A percentile compares a stretch with the other conserved stretches of the same genome.
Conservation (phyloP, 2,888 invertebrate species). For the Harpalus rufipes region DNA sequence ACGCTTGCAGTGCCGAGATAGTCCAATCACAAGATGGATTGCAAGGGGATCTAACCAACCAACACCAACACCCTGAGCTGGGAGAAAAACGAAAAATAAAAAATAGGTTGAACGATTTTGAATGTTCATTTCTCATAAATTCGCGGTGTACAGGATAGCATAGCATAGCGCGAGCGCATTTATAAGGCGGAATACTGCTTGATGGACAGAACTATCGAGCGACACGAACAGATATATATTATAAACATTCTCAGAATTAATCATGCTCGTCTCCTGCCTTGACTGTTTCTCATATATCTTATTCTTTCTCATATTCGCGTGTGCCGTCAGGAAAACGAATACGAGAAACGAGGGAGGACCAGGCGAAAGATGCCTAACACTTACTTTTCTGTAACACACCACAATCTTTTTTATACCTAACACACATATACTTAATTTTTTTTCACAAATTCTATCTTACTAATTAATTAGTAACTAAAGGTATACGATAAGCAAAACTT, state of each 20-base stretch:
- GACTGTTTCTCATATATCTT: conserved; percentile 66
- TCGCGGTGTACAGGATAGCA: conserved; percentile 67
- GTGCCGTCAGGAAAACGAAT: conserved; percentile 43
- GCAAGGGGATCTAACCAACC: conserved; percentile 66
- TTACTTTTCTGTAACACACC: background rate
- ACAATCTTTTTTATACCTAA: background rate
- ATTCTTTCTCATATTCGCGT: conserved; percentile 63
- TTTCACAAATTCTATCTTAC: too few species aligned
- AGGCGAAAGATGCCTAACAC: background rate
- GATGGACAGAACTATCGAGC: conserved; percentile 76
- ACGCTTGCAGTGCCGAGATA: conserved; percentile 69
- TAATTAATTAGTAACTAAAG: too few species aligned
- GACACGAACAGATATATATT: conserved; percentile 66
- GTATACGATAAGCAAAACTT: too few species aligned
- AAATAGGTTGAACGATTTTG: conserved; percentile 74
- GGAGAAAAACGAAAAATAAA: conserved; percentile 68
- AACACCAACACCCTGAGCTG: background rate
- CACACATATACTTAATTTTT: background rate
- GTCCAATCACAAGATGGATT: conserved; percentile 74
- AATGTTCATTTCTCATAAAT: conserved; percentile 77
- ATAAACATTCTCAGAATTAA: conserved; percentile 66
- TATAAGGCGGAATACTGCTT: conserved; percentile 71
- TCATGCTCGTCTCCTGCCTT: conserved; percentile 63
- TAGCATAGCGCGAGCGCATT: conserved; percentile 71
- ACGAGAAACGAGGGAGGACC: conserved; percentile 31